Evolutionary conservation across 2,113 vertebrate genomes (phyloP).

Genomic region (Thamnophis sirtalis): DNA sequence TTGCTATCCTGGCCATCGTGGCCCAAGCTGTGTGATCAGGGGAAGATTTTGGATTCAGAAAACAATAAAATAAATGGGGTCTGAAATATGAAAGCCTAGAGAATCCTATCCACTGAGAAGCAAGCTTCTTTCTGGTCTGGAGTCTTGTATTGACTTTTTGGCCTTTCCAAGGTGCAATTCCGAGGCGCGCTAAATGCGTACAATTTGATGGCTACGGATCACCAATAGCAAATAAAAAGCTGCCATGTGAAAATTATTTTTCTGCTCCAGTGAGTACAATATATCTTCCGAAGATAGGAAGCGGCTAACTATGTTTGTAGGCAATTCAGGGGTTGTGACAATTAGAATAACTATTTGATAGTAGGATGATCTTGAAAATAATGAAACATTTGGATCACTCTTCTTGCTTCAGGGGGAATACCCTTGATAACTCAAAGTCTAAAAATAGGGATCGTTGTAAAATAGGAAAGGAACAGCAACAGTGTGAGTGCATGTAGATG

Average conservation of each 20-base stretch:
- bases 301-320: not conserved
- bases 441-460: not conserved
- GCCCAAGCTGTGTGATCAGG: not conserved
- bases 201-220: not conserved
- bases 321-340: not conserved
- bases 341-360: not conserved
- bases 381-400: not conserved
- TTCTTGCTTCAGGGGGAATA: not conserved
- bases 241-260: not conserved
- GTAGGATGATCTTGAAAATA: not conserved
- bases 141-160: conserved; percentile 9
- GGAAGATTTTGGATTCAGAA: not conserved
- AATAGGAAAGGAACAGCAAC: not conserved
- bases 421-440: not conserved
- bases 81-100: not conserved
- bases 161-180: conserved; percentile 12
- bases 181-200: not conserved
- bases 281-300: not conserved
- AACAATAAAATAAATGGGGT: not conserved
- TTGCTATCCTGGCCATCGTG: not conserved
- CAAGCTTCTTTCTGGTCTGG: rapidly evolving
- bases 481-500: not conserved
- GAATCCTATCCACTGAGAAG: not conserved
- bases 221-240: not conserved
- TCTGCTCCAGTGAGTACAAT: not conserved